These are phyloP conservation scores for Conomelus anceps DNA, from an alignment of 2,888 invertebrate species.

Conservation along the genomic window DNA sequence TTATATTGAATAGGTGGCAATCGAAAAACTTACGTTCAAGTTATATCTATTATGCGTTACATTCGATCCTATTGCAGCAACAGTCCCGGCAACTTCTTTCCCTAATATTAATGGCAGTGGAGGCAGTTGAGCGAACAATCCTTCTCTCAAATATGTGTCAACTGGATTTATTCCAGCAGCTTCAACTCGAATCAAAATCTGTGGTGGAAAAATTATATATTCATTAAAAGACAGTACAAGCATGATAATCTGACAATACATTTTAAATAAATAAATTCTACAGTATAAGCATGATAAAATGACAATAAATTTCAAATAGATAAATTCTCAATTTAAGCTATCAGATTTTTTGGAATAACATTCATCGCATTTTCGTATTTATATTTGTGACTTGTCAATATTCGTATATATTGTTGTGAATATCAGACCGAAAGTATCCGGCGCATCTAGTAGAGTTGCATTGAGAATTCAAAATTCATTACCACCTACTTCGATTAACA, in stretches of 20 bases:
- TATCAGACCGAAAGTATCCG: too few species aligned
- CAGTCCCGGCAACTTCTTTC: constrained; percentile 48
- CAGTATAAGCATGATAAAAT: neutral
- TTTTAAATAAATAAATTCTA: too few species aligned
- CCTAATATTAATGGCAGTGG: constrained; percentile 48
- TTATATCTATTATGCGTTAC: constrained; percentile 37
- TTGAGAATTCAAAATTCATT: too few species aligned
- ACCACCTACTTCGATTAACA: too few species aligned
- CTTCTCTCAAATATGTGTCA: constrained; percentile 50
- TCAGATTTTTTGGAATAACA: too few species aligned
- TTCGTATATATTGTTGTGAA: too few species aligned
- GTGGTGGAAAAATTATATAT: neutral
- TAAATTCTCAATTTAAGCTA: too few species aligned
- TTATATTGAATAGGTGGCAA: too few species aligned
- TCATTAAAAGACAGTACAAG: neutral
- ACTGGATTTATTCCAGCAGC: constrained; percentile 51
- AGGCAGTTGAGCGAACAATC: constrained; percentile 43
- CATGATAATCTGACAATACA: neutral
- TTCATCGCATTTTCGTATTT: too few species aligned
- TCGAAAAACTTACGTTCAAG: constrained; percentile 43
- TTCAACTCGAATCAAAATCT: constrained; percentile 18
- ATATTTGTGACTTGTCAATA: too few species aligned
- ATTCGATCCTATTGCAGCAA: constrained; percentile 42
- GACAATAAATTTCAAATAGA: too few species aligned
- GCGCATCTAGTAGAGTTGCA: too few species aligned